Conservation (phyloP, 2,888 invertebrate genomes). For the Sclerodermus sp. region DNA sequence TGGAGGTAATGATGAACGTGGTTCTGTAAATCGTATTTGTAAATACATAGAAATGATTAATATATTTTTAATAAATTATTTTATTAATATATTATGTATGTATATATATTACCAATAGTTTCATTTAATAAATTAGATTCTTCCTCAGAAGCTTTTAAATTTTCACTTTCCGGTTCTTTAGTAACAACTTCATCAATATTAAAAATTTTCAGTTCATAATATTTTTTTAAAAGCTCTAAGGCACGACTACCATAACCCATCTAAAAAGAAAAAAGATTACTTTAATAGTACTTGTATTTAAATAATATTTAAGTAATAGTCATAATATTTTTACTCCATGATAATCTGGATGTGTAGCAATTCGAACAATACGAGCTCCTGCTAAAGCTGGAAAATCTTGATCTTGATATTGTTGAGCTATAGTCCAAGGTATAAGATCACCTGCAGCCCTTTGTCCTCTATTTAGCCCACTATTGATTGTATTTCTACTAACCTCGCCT, state of each 20-base stretch:
- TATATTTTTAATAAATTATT: neutral
- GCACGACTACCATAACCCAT: conserved; percentile 97
- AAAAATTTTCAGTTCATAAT: conserved; percentile 82
- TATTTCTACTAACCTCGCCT: conserved; percentile 70
- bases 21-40: conserved; percentile 55
- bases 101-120: conserved; percentile 63
- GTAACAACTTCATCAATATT: conserved; percentile 66
- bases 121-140: conserved; percentile 71
- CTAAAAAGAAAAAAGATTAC: conserved; percentile 58
- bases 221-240: conserved; percentile 79
- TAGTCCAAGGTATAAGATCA: conserved; percentile 98
- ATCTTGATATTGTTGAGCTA: conserved; percentile 95
- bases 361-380: conserved; percentile 91
- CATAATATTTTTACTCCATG: conserved; percentile 77
- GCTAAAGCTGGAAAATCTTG: conserved; percentile 86
- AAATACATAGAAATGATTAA: conserved; percentile 6
- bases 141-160: conserved; percentile 62
- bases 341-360: conserved; percentile 98
- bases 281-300: conserved; percentile 5
- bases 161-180: conserved; percentile 49
- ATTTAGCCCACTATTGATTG: conserved; percentile 77
- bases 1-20: conserved; percentile 83
- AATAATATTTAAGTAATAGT: neutral
- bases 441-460: conserved; percentile 91
- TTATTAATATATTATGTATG: too few species aligned